phyloP scores from a whole-genome alignment of 2,113 vertebrate species.

The Podocnemis expansa region DNA sequence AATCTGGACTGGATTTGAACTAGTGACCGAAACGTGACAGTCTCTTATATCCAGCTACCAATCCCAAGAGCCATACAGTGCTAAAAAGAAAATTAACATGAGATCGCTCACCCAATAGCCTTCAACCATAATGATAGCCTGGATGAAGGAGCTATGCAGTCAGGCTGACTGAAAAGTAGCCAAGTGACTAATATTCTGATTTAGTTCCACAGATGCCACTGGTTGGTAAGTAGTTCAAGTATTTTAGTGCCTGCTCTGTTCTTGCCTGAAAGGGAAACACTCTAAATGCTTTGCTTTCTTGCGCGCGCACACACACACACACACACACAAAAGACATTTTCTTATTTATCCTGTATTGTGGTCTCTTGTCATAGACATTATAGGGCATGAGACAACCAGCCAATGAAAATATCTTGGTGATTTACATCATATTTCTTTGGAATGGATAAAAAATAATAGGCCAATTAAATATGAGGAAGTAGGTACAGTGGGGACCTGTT shows the following conservation, averaged over 20 bases:
- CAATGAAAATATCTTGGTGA: neutral
- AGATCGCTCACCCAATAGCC: neutral
- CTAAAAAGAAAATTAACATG: neutral
- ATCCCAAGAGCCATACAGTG: rapidly evolving
- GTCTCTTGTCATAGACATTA: constrained; percentile 48
- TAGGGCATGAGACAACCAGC: neutral
- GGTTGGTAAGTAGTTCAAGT: constrained; percentile 40
- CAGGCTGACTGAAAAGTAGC: neutral
- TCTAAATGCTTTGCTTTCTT: constrained; percentile 54
- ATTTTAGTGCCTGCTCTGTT: constrained; percentile 48
- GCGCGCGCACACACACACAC: neutral
- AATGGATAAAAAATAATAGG: neutral
- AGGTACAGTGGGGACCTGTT: no score
- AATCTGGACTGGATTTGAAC: neutral
- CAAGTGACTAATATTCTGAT: constrained; percentile 41
- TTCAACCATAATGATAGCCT: neutral
- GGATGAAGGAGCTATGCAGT: neutral
- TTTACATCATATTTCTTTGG: neutral
- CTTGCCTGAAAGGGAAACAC: constrained; percentile 58
- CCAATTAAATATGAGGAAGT: neutral
- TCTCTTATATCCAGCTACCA: neutral
- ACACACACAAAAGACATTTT: neutral
- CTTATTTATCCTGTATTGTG: constrained; percentile 50
- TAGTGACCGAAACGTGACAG: neutral
- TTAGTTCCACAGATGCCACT: constrained; percentile 17